Conservation (phyloP, 2,113 vertebrate genomes). For the Podiceps cristatus region DNA sequence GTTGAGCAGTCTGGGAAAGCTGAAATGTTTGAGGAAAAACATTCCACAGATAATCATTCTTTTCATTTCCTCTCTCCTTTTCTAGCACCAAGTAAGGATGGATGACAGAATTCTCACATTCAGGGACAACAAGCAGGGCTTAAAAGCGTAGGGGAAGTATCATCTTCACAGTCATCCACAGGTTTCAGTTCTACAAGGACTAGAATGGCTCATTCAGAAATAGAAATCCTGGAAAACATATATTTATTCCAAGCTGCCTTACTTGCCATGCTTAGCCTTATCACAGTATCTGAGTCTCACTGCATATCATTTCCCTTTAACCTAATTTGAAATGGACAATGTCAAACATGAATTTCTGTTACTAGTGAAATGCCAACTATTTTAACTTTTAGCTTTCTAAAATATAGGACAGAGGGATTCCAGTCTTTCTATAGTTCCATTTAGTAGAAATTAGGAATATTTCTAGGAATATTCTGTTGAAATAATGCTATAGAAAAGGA, state of each 20-base stretch:
- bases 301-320: neutral
- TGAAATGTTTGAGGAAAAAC: neutral
- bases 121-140: neutral
- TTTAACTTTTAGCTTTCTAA: neutral
- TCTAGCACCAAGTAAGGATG: neutral
- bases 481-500: neutral
- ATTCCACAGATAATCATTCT: neutral
- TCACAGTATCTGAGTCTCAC: neutral
- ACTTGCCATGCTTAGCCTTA: neutral
- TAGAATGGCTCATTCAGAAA: neutral
- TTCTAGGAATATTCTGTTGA: neutral
- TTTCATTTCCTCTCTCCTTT: neutral
- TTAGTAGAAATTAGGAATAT: neutral
- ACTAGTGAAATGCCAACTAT: neutral
- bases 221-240: neutral
- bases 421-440: neutral
- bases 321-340: neutral
- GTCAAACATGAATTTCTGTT: neutral
- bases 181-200: neutral
- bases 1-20: neutral
- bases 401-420: neutral
- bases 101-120: neutral
- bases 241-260: neutral
- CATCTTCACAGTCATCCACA: neutral
- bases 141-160: neutral